Evolutionary conservation across 1,140 invertebrate genomes (phyloP), one percentile per base, ranked within the genome.

Genomic region (Cepaea nemoralis): DNA sequence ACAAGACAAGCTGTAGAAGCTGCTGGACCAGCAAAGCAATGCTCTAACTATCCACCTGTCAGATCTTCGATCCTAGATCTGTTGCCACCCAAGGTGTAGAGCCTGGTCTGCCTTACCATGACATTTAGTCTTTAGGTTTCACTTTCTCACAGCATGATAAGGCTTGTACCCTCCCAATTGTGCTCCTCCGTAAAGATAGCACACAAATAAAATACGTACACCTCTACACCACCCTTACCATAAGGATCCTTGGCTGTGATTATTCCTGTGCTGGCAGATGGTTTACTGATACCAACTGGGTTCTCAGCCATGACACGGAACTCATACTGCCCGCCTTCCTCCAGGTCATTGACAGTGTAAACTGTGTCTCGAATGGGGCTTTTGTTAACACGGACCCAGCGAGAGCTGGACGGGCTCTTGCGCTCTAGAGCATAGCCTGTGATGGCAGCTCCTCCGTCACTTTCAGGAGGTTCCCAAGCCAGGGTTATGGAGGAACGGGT

Each of bases 281-380:
- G 96, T 92, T 97, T 96, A 55, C 98, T 96, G 87, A 96, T 93
- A 8, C 98, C 98, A 89, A 97, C 95, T 86, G 96, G 96, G 90
- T 99, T 99, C 24, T 97, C 94, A n/a, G 98, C 98, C 8, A 95
- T 95, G 0, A 99, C 95, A 85, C 98, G 94, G 92, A 99, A 99
- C 91, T 99, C 97, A 90, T 99, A 99, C 88, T 97, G 95, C 90
- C 97, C 97, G 50, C 96, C 96, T 92, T 96, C 95, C 87, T 96
- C 80, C 27, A 99, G 97, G 84, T 97, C 95, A 80, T 96, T 95
- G 88, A 99, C 98, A 77, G 94, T 99, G 84, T 97, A 95, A 63
- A 86, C 86, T 27, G 88, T 89, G 42, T 90, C 88, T 0, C 88
- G 82, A 16, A 89, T 82, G 24, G 98, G 96, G 89, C 97, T 97